A percentile compares a stretch with the other conserved stretches of the same genome.
Evolutionary conservation across 2,113 vertebrate genomes (phyloP).

Genomic region (Mola mola): DNA sequence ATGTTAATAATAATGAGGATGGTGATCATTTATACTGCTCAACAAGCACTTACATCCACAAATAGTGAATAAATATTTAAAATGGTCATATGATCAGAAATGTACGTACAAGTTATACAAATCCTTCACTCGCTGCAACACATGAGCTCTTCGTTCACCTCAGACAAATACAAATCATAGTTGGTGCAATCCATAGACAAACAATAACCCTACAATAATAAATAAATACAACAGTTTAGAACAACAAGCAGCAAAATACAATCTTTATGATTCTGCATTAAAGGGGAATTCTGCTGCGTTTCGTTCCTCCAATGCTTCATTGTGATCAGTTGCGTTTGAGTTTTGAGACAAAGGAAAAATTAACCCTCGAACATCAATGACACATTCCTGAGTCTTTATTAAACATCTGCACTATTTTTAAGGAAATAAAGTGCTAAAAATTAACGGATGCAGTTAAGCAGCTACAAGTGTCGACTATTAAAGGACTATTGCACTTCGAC

Average conservation of each 20-base stretch:
- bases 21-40: conserved; percentile 4
- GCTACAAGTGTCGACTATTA: conserved; percentile 60
- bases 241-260: conserved; percentile 61
- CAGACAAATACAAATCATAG: conserved; percentile 32
- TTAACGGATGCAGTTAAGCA: conserved; percentile 30
- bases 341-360: conserved; percentile 39
- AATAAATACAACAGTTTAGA: conserved; percentile 62
- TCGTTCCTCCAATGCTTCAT: background rate
- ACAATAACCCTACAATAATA: conserved; percentile 41
- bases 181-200: conserved; percentile 32
- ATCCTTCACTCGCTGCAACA: conserved; percentile 5
- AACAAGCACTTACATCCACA: conserved; percentile 3
- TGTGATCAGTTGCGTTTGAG: conserved; percentile 37
- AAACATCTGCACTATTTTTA: conserved; percentile 39
- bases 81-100: background rate
- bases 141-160: conserved; percentile 8
- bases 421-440: conserved; percentile 59
- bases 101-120: conserved; percentile 13
- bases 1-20: conserved; percentile 14
- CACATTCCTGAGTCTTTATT: conserved; percentile 69
- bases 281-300: conserved; percentile 29
- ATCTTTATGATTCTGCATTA: conserved; percentile 49
- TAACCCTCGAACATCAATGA: conserved; percentile 27
- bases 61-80: conserved; percentile 16
- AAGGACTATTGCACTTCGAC: conserved; percentile 65